Evolutionary conservation across 2,113 vertebrate genomes (phyloP), one percentile per base, ranked within the genome.

Genomic region (Protobothrops mucrosquamatus): DNA sequence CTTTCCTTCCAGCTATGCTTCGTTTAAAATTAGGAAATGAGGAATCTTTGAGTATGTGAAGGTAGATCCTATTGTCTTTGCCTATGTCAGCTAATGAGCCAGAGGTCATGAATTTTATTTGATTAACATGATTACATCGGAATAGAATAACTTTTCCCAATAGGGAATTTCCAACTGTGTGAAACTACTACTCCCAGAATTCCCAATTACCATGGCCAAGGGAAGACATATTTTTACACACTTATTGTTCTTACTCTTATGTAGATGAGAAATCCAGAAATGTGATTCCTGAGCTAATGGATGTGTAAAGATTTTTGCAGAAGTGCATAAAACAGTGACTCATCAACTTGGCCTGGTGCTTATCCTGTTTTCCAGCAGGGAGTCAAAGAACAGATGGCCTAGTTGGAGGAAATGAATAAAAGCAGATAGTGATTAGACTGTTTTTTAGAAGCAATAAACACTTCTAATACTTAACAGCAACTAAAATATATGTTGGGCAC

Each of bases 341-440:
- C 91, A 92, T 93, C 46, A 88, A 54, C n/a, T 61, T 85, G 87
- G 56, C 64, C 34, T 64, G 18, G 5, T 43, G 89, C 64, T 92
- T 91, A 87, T 91, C 69, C 87, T 88, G 54, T 61, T 93, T 81
- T 92, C 69, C 87, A 93, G 69, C 43, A 88, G 91, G 74, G 87
- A 93, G 43, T 22, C 56, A 12, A 43, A 54, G 81, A 89, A 90
- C 92, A 93, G 89, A 93, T 93, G 89, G 92, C 7, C 64, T 64
- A 54, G 46, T n/a, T 85, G 88, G 64, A 93, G 54, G 52, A 93
- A 88, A 39, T n/a, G 43, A 91, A 91, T 91, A 91, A 85, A 89
- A 55, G 22, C 29, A 91, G 52, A 81, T 56, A 81, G 52, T 59
- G 52, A 93, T 91, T 93, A 88, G 88, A 61, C 39, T 91, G 24